Percentiles rank a stretch among this genome's conserved stretches.
phyloP scores from a whole-genome alignment of 1,140 invertebrate genomes.

The Trigoniulus corallinus region DNA sequence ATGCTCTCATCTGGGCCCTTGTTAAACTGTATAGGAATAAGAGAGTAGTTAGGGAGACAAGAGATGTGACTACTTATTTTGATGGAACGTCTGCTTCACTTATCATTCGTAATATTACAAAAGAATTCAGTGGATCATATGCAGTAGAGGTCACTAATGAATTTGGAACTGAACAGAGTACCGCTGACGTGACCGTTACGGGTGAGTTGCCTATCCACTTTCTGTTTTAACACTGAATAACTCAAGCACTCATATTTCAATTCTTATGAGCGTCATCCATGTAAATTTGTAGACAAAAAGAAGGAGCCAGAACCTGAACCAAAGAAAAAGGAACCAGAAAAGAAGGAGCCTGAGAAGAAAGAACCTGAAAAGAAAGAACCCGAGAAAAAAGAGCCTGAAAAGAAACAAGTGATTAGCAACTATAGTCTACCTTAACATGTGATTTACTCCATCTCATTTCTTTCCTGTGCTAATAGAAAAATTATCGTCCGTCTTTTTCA shows the following conservation, averaged over 20 bases:
- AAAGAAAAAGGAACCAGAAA: constrained; percentile 21
- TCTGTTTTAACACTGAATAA: background rate
- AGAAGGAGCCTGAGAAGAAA: constrained; percentile 14
- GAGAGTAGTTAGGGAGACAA: constrained; percentile 48
- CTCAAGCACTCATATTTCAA: background rate
- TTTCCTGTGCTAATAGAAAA: too few relatives aligned
- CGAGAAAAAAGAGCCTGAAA: constrained; percentile 11
- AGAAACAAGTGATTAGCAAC: too few relatives aligned
- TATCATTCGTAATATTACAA: constrained; percentile 46
- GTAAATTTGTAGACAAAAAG: constrained; percentile 22
- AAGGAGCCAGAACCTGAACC: constrained; percentile 30
- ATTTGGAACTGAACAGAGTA: constrained; percentile 61
- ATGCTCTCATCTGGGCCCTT: background rate
- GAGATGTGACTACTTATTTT: constrained; percentile 50
- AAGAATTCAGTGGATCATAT: constrained; percentile 53
- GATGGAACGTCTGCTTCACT: constrained; percentile 63
- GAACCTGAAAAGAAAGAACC: constrained; percentile 9
- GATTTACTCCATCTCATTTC: too few relatives aligned
- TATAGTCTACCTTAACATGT: too few relatives aligned
- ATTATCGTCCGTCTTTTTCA: background rate
- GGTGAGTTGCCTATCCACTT: constrained; percentile 19
- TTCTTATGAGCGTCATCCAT: too few relatives aligned
- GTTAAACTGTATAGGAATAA: constrained; percentile 35
- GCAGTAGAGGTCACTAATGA: constrained; percentile 65
- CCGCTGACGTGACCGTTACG: constrained; percentile 51